These are phyloP conservation scores for Oscarella lobularis DNA, from an alignment of 37 sponge, comb jelly and placozoan species.

Conservation along the genomic window DNA sequence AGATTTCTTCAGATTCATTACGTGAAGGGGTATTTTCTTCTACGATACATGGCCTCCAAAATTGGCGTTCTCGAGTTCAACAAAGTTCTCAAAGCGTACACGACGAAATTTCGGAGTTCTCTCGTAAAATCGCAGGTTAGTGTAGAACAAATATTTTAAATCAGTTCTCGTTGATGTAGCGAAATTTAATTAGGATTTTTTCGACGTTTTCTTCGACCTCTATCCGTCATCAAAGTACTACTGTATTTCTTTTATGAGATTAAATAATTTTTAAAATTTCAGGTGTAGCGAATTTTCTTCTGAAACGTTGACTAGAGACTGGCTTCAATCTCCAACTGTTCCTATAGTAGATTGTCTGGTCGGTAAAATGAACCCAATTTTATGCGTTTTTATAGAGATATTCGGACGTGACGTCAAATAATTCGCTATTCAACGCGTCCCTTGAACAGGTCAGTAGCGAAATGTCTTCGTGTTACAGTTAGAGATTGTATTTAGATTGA, in stretches of 20 bases:
- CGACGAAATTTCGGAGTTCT: neutral
- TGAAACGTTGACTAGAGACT: neutral
- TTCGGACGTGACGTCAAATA: neutral
- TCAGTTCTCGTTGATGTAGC: too few species aligned
- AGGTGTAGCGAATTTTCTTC: neutral
- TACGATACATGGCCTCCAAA: neutral
- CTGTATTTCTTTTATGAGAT: neutral
- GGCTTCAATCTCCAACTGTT: neutral
- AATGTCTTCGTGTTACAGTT: neutral
- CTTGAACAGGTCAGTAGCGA: neutral
- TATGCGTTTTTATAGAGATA: neutral
- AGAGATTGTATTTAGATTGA: too few species aligned
- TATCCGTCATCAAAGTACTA: neutral
- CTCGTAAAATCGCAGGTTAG: neutral
- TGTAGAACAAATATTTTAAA: neutral
- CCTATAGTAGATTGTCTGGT: neutral
- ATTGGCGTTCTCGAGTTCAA: neutral
- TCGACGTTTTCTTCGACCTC: neutral
- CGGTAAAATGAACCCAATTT: neutral
- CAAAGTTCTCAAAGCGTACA: neutral
- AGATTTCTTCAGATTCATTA: neutral
- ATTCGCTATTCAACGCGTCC: neutral
- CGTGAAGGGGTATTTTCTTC: neutral
- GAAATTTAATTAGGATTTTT: neutral
- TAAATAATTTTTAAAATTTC: neutral